A percentile compares a stretch with the other conserved stretches of the same genome.
Evolutionary conservation across 2,113 vertebrate species (phyloP).

Genomic region (Phalacrocorax carbo): DNA sequence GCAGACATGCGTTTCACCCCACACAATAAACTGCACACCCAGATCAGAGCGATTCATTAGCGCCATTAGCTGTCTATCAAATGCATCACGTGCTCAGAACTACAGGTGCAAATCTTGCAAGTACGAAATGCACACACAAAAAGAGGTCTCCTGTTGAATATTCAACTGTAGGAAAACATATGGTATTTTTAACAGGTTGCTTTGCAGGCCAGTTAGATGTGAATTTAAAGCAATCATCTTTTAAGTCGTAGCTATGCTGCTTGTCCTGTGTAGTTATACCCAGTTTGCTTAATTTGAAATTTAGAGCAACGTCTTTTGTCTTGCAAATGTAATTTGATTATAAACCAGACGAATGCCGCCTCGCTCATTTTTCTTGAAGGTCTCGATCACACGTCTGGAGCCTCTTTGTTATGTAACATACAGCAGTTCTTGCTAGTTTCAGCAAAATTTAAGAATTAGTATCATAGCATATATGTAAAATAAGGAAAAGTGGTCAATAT

Average conservation of each 20-base stretch:
- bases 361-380: background rate
- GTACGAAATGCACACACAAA: slow-evolving; percentile 70
- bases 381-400: background rate
- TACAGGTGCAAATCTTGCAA: slow-evolving; percentile 65
- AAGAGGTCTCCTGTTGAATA: slow-evolving; percentile 71
- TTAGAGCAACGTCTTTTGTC: slow-evolving; percentile 65
- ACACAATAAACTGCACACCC: slow-evolving; percentile 26
- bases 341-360: slow-evolving; percentile 26
- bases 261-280: slow-evolving; percentile 60
- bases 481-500: background rate
- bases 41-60: slow-evolving; percentile 54
- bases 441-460: background rate
- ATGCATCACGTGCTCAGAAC: slow-evolving; percentile 40
- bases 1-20: background rate
- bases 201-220: slow-evolving; percentile 68
- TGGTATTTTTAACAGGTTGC: slow-evolving; percentile 67
- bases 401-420: background rate
- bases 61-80: slow-evolving; percentile 56
- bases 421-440: background rate
- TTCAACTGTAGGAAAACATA: slow-evolving; percentile 63
- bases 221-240: slow-evolving; percentile 71
- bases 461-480: background rate
- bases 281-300: slow-evolving; percentile 60
- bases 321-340: slow-evolving; percentile 60
- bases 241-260: slow-evolving; percentile 52